Evolutionary conservation across 2,113 vertebrate species (phyloP), one percentile per base, ranked within the genome.

Genomic region (Actenoides lindsayi): DNA sequence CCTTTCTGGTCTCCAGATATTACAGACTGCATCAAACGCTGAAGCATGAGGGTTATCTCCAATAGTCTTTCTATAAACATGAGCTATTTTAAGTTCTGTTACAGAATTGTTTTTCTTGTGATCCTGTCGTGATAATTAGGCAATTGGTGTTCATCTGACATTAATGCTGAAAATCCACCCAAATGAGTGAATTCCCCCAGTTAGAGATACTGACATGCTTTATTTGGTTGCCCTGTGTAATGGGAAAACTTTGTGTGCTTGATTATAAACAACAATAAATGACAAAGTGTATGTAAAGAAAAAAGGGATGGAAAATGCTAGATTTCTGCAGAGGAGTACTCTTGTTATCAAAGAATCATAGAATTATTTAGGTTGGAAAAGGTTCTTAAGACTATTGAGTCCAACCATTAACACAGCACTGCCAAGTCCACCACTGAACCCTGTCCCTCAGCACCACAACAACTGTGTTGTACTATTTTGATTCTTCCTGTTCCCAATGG

Each of bases 61-160:
- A 81, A 0, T 11, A 83, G 27, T 51, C 28, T 63, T 89, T 39
- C 24, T 51, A 28, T 56, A 80, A 50, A 33, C 17, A 16, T 19
- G 39, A 41, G 16, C 56, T 92, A 13, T 74, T 92, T 37, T 3
- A 68, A 50, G 7, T 54, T 70, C 31, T 79, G 19, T 74, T 68
- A 68, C 19, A 31, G 21, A 71, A 53, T 83, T 71, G 31, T 76
- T 84, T 86, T 79, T 28, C 42, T 86, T 59, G 42, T 59, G 37
- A 71, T 91, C 37, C 76, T 89, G 76, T 93, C 13, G 68, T 76
- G 48, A 63, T 83, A 86, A 89, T 83, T 63, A 80, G 70, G 16
- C 37, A 93, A 88, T 83, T 94, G 85, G n/a, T 7, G 8, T 86
- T 83, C 86, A 76, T 80, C 50, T 67, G 76, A 89, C 53, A 37